These are phyloP conservation scores for Dinothrombium tinctorium DNA, from an alignment of 1,140 invertebrate species.

Conservation along the genomic window DNA sequence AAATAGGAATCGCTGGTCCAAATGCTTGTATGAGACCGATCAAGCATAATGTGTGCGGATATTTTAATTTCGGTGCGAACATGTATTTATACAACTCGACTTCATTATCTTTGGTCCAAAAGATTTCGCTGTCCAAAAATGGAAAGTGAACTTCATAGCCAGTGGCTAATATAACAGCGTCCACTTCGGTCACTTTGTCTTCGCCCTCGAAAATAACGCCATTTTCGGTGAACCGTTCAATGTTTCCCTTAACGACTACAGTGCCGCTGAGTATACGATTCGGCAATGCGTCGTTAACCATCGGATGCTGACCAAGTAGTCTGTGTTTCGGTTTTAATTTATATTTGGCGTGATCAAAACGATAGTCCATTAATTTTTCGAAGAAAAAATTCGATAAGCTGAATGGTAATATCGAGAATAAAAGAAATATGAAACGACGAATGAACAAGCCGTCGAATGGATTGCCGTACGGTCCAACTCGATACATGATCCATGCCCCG, in stretches of 20 bases:
- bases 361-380: constrained; percentile 14
- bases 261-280: constrained; percentile 26
- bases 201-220: constrained; percentile 21
- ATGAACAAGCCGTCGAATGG: constrained; percentile 19
- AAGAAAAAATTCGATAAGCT: constrained; percentile 9
- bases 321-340: constrained; percentile 24
- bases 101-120: constrained; percentile 19
- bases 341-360: constrained; percentile 27
- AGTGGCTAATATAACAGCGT: constrained; percentile 22
- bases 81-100: constrained; percentile 26
- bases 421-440: constrained; percentile 11
- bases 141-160: constrained; percentile 24
- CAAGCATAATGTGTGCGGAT: constrained; percentile 21
- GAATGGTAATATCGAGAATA: constrained; percentile 7
- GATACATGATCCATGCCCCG: constrained; percentile 25
- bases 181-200: constrained; percentile 14
- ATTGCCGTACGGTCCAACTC: constrained; percentile 20
- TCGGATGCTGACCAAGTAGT: constrained; percentile 26
- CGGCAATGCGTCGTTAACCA: constrained; percentile 29
- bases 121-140: constrained; percentile 18
- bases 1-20: constrained; percentile 26
- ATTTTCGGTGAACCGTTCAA: constrained; percentile 19
- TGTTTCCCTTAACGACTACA: constrained; percentile 22
- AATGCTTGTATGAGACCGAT: constrained; percentile 29
- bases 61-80: constrained; percentile 21